Base-by-base conservation (phyloP, 30 jellyfish, hydroid and myxozoan genomes). In the Hydra vulgaris region DNA sequence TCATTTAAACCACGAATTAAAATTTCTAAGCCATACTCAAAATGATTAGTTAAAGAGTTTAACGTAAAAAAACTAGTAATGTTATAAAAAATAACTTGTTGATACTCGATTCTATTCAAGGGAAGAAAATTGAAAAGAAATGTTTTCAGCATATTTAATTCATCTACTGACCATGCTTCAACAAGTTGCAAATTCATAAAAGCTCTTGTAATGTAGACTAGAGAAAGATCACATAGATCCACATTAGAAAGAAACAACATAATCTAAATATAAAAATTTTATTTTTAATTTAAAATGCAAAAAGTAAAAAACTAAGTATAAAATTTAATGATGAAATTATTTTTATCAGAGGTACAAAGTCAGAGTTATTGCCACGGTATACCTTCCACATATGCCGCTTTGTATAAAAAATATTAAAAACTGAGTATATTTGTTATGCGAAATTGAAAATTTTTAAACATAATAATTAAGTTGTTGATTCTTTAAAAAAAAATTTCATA, bases 141-240 rank as follows among this genome's bases (percentile, higher is more conserved):
- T 0, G 4, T n/a, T 56, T 78, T 24, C 17, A 78, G 69, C 77
- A 53, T 15, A 23, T 78, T 20, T 21, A 78, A 20, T 52, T 54
- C 67, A 21, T 54, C 26, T 53, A 16, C 4, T 53, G 85, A 21
- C 53, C 66, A 21, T 25, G 21, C 21, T 0, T 55, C 54, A 0
- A 20, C 69, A 40, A 61, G 69, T 23, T 53, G 67, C 26, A 53
- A 21, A 24, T 19, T 23, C 40, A 52, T 52, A 54, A 78, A 20
- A 18, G 85, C 85, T 61, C 18, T 78, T 23, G 82, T 26, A 77
- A 78, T 55, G 23, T 78, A 78, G 18, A 66, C 54, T 18, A 66
- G 24, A 0, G 85, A 54, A 21, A 78, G 66, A 54, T 78, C 77
- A 61, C 69, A 53, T 40, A 27, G 54, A 15, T 74, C 24, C 25